Evolutionary conservation across 2,113 vertebrate genomes (phyloP).

Genomic region (Leptosomus discolor): DNA sequence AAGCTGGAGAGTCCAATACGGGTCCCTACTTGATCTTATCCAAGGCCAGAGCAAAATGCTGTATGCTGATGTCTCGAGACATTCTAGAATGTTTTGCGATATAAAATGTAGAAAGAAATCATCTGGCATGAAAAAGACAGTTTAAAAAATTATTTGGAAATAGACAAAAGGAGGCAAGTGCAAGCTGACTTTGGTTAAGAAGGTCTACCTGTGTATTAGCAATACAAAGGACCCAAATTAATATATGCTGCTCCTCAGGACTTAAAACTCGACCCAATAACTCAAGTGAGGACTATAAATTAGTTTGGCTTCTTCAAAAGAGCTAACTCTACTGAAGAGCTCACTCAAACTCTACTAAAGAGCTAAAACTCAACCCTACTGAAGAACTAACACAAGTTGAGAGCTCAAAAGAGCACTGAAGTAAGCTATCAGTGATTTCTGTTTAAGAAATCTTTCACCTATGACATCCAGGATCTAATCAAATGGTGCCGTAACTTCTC

Average conservation of each 20-base stretch:
- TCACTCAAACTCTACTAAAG: not conserved
- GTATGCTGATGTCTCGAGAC: not conserved
- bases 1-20: not conserved
- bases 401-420: not conserved
- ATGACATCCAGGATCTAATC: not conserved
- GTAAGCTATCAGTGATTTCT: not conserved
- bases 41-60: not conserved
- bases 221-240: not conserved
- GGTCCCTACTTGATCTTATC: not conserved
- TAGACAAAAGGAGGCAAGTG: not conserved
- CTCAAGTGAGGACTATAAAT: not conserved
- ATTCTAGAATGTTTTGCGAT: not conserved
- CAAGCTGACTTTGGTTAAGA: not conserved
- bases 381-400: not conserved
- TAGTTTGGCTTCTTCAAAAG: not conserved
- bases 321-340: not conserved
- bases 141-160: not conserved
- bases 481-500: not conserved
- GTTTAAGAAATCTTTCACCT: not conserved
- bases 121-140: not conserved
- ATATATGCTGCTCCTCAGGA: not conserved
- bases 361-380: not conserved
- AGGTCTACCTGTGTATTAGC: not conserved
- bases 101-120: not conserved
- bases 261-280: not conserved